A percentile compares a stretch with the other conserved stretches of the same genome.
These are phyloP conservation scores for Drosophila multiciliata DNA, from an alignment of 2,888 invertebrate genomes.

Conservation along the genomic window DNA sequence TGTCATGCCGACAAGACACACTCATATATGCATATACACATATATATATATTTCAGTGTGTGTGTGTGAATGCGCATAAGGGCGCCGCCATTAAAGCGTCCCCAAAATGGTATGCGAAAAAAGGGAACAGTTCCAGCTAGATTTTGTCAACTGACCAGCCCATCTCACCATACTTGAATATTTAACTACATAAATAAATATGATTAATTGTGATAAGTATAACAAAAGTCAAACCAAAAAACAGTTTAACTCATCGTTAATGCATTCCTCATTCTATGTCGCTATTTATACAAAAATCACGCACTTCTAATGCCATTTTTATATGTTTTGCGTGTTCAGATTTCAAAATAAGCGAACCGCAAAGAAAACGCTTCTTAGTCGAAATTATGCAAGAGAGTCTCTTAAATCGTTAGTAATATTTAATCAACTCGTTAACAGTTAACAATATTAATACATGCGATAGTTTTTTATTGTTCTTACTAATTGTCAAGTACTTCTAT, in stretches of 20 bases:
- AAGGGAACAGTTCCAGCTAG: conserved; percentile 32
- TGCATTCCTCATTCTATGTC: background rate
- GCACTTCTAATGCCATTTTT: conserved; percentile 65
- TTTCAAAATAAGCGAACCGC: conserved; percentile 46
- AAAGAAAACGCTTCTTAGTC: conserved; percentile 42
- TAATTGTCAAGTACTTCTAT: background rate
- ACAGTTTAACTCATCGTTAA: conserved; percentile 1
- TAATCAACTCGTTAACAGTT: conserved; percentile 27
- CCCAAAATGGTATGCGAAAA: conserved; percentile 37
- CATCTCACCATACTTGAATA: conserved; percentile 40
- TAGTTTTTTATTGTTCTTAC: background rate
- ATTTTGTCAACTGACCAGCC: conserved; percentile 31
- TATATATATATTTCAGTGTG: conserved; percentile 27
- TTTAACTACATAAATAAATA: conserved; percentile 67
- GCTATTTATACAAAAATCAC: conserved; percentile 65
- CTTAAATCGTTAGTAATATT: conserved; percentile 11
- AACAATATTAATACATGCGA: background rate
- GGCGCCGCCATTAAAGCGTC: conserved; percentile 70
- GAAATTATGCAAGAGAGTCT: conserved; percentile 56
- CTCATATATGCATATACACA: conserved; percentile 24
- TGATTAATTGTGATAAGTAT: conserved; percentile 70
- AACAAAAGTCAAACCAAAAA: background rate
- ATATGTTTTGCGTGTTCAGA: conserved; percentile 67
- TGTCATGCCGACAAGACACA: conserved; percentile 69
- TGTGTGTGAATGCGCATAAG: conserved; percentile 53